These are phyloP conservation scores for Cephus pulcher DNA, from an alignment of 2,888 invertebrate species.

Conservation along the genomic window DNA sequence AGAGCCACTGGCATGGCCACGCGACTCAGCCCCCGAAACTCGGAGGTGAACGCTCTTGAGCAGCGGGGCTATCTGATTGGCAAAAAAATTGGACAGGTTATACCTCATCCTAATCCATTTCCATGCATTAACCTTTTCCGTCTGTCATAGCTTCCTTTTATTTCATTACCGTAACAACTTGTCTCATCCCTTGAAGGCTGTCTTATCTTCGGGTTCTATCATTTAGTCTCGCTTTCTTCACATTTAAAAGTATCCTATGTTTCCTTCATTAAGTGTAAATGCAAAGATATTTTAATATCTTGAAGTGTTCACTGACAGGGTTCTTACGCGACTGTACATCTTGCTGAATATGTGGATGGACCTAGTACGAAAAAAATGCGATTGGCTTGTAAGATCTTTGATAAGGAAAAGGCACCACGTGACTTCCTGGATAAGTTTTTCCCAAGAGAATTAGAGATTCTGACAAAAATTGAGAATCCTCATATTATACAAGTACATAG, in stretches of 20 bases:
- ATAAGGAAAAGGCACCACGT: conserved; percentile 86
- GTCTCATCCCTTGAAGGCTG: neutral
- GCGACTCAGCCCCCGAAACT: conserved; percentile 81
- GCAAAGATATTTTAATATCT: neutral
- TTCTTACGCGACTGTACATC: conserved; percentile 90
- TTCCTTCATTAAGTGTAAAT: neutral
- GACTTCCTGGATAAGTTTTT: conserved; percentile 95
- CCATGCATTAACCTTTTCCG: neutral
- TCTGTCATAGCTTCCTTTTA: neutral
- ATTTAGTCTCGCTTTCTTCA: neutral
- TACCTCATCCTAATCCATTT: conserved; percentile 13
- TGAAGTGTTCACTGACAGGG: conserved; percentile 70
- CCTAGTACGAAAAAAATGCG: conserved; percentile 78
- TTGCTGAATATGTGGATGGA: conserved; percentile 84
- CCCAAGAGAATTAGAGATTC: conserved; percentile 90
- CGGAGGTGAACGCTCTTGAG: conserved; percentile 87
- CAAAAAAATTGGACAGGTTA: conserved; percentile 82
- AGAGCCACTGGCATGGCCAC: conserved; percentile 72
- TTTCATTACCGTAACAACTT: neutral
- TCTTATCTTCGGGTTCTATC: neutral
- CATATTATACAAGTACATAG: conserved; percentile 92
- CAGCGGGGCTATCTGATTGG: conserved; percentile 86
- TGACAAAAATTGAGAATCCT: conserved; percentile 90
- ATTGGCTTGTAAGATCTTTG: conserved; percentile 91
- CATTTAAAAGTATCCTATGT: neutral